Evolutionary conservation across 2,888 invertebrate species (phyloP).

Genomic region (Yponomeuta evonymella): DNA sequence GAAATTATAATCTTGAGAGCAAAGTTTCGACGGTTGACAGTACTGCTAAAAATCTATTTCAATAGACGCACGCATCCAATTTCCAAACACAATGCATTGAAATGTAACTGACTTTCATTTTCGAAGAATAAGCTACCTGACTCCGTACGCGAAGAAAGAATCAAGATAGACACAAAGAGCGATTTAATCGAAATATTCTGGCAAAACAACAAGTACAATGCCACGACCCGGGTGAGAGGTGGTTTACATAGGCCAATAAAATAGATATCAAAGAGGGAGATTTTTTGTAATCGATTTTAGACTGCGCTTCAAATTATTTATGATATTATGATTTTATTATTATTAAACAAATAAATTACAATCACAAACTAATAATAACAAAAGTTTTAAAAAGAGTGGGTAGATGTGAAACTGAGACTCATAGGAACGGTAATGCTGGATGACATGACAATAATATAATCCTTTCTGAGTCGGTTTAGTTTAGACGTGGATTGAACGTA

Average conservation of each 20-base stretch:
- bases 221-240: conserved; percentile 5
- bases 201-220: neutral
- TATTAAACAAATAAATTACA: too few species aligned
- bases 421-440: neutral
- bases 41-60: neutral
- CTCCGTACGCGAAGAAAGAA: neutral
- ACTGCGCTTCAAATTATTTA: neutral
- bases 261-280: neutral
- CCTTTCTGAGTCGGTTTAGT: too few species aligned
- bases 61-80: neutral
- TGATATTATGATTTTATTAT: too few species aligned
- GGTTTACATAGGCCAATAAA: neutral
- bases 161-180: neutral
- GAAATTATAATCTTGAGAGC: neutral
- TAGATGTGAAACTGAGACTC: too few species aligned
- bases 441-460: neutral
- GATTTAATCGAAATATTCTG: conserved; percentile 10
- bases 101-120: neutral
- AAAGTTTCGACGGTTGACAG: neutral
- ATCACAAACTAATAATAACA: too few species aligned
- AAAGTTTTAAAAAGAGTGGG: too few species aligned
- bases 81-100: neutral
- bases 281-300: conserved; percentile 4
- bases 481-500: too few species aligned
- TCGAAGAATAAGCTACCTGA: neutral